These are phyloP conservation scores for Ectemnius continuus DNA, from an alignment of 2,888 invertebrate species.

Conservation along the genomic window DNA sequence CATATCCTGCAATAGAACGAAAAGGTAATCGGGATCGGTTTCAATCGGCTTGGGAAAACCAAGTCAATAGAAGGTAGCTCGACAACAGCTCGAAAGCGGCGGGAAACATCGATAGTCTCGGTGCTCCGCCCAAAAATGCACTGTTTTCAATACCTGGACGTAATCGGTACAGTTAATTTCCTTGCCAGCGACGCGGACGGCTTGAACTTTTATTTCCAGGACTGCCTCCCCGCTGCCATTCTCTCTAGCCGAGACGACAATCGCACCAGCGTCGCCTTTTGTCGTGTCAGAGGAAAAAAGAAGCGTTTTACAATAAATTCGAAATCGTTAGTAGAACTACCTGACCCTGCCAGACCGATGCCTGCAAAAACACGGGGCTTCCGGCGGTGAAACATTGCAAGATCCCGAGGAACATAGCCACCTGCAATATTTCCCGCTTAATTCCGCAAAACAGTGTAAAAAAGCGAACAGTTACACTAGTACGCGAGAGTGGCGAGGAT, in stretches of 20 bases:
- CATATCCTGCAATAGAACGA: constrained; percentile 66
- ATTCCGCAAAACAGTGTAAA: background rate
- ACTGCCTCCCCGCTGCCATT: constrained; percentile 61
- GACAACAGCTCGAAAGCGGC: too few species aligned
- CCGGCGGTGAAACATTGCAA: too few species aligned
- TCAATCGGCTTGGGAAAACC: background rate
- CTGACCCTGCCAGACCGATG: too few species aligned
- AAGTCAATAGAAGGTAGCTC: background rate
- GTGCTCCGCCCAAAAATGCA: background rate
- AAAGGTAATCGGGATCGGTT: background rate
- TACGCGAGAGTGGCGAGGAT: background rate
- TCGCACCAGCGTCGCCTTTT: constrained; percentile 10
- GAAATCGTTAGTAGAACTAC: too few species aligned
- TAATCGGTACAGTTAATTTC: constrained; percentile 69
- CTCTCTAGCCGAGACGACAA: constrained; percentile 59
- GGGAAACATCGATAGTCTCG: background rate
- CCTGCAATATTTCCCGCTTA: background rate
- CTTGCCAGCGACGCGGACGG: constrained; percentile 54
- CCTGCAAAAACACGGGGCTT: too few species aligned
- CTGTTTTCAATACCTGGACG: constrained; percentile 64
- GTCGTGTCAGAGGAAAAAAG: background rate
- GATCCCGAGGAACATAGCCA: background rate
- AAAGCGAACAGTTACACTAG: background rate
- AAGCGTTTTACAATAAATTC: too few species aligned
- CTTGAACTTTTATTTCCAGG: constrained; percentile 67